A percentile compares a stretch with the other conserved stretches of the same genome.
phyloP scores from a whole-genome alignment of 1,140 invertebrate species.

The Lepidostoma basale region DNA sequence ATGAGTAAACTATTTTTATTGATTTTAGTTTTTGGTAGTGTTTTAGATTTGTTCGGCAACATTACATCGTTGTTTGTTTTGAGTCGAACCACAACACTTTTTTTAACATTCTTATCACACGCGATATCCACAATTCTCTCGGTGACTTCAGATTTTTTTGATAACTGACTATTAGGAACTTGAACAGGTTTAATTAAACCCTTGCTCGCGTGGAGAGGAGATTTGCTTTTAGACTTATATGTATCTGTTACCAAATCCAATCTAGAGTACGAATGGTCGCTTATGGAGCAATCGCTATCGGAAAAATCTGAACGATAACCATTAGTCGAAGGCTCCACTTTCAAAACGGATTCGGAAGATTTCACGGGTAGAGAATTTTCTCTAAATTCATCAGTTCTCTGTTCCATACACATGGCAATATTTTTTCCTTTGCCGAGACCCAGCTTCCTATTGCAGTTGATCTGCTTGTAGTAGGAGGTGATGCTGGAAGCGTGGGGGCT shows the following conservation, averaged over 20 bases:
- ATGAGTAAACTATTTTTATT: conserved; percentile 42
- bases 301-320: conserved; percentile 12
- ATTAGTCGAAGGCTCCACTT: not conserved
- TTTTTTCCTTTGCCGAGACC: conserved; percentile 35
- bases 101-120: conserved; percentile 13
- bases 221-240: not conserved
- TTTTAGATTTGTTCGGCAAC: too few species aligned
- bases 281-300: conserved; percentile 34
- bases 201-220: not conserved
- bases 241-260: not conserved
- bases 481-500: conserved; percentile 23
- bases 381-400: conserved; percentile 28
- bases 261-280: conserved; percentile 31
- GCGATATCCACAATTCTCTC: not conserved
- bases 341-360: not conserved
- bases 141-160: not conserved
- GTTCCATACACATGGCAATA: conserved; percentile 26
- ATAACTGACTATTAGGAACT: too few species aligned
- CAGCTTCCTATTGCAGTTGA: conserved; percentile 5
- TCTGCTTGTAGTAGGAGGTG: conserved; percentile 24
- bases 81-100: conserved; percentile 4
- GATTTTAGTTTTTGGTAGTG: conserved; percentile 17
- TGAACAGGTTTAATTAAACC: not conserved
- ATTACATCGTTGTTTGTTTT: conserved; percentile 32
- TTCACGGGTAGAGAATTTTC: not conserved